Conservation (phyloP, 2,888 invertebrate species). For the Morinoia aosen region DNA sequence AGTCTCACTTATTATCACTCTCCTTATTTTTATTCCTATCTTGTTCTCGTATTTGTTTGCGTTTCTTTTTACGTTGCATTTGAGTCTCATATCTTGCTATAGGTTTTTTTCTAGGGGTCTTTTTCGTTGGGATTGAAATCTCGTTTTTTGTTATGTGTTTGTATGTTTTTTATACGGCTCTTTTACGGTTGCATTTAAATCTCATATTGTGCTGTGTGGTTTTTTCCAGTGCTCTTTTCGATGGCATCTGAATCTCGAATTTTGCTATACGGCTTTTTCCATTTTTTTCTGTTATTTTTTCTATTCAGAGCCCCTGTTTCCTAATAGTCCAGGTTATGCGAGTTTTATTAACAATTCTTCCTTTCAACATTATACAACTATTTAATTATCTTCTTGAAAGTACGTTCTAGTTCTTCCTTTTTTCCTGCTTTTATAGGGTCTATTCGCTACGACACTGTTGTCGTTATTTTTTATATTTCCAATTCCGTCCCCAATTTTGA, state of each 20-base stretch:
- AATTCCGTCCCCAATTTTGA: too few species aligned
- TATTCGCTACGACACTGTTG: too few species aligned
- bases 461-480: too few species aligned
- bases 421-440: too few species aligned
- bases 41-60: neutral
- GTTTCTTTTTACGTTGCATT: neutral
- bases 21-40: neutral
- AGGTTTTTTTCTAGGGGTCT: neutral
- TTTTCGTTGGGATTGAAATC: neutral
- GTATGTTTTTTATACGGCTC: neutral
- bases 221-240: neutral
- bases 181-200: neutral
- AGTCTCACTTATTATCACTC: neutral
- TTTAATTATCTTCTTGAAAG: too few species aligned
- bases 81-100: neutral
- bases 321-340: too few species aligned
- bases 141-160: neutral
- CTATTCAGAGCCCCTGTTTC: too few species aligned
- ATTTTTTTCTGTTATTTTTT: too few species aligned
- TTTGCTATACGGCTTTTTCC: too few species aligned
- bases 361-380: too few species aligned
- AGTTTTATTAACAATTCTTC: too few species aligned
- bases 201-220: neutral
- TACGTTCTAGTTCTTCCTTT: too few species aligned
- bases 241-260: neutral